Evolutionary conservation across 1,140 invertebrate species (phyloP), one percentile per base, ranked within the genome.

Genomic region (Drosophila quadrilineata): DNA sequence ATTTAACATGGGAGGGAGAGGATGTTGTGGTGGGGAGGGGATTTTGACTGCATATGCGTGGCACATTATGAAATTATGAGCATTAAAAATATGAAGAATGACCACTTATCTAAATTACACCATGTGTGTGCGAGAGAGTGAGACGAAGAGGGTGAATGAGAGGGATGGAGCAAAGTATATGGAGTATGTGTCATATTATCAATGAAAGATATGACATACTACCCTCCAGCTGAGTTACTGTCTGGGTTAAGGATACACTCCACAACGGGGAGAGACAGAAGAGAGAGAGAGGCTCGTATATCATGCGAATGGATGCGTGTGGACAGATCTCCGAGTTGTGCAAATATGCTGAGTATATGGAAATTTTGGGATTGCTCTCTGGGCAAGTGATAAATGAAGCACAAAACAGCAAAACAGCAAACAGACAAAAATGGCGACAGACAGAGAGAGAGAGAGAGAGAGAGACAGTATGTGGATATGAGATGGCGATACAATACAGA

Each of bases 21-120:
- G 2, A 28, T 10, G 31, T 6, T 6, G 1, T 21, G 10, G 10
- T 3, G 6, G 3, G 50, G 33, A 6, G 22, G 41, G 14, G 29
- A 17, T n/a, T n/a, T n/a, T n/a, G 35, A 48, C 60, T 76, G 75
- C 75, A 82, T 82, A 82, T 82, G 76, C 62, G 76, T 75, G 69
- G 72, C 64, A 79, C 79, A 88, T 88, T 88, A 88, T 86, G 85
- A 88, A 88, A 88, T 88, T 88, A 88, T 88, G 85, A 88, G 86
- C 85, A 88, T 88, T 88, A 88, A 88, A 77, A 88, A 66, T 66
- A 66, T 88, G 85, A 88, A 71, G 85, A 75, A 88, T 88, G 85
- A 84, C 85, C 85, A 88, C 85, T 88, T 88, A 88, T 86, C 85
- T 75, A 88, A 88, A 88, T 88, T 88, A 88, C 77, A 85, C 80